Percentiles rank a stretch among this genome's conserved stretches.
phyloP scores from a whole-genome alignment of 2,797 vertebrate species.

The Hoplostethus mediterraneus region DNA sequence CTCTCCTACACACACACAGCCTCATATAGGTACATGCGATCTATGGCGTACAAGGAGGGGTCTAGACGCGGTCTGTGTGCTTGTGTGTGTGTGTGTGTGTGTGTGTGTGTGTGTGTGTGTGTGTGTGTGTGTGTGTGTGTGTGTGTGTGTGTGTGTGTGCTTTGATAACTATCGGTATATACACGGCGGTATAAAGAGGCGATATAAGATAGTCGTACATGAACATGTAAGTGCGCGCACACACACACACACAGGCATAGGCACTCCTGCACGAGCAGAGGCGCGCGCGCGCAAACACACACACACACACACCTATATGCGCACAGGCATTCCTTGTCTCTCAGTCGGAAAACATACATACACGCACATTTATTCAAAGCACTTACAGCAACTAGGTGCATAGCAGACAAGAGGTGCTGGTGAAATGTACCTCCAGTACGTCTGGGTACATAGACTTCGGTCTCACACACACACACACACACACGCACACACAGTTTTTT shows the following conservation, averaged over 20 bases:
- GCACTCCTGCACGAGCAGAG: background rate
- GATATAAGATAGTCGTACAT: background rate
- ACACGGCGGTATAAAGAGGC: background rate
- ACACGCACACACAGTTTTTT: conserved; percentile 12
- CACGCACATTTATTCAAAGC: background rate
- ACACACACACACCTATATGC: background rate
- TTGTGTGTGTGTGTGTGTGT: background rate
- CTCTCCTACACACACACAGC: too few species aligned
- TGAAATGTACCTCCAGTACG: background rate
- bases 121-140: too few species aligned
- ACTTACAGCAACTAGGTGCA: conserved; percentile 7
- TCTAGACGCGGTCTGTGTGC: background rate
- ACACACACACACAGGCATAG: background rate
- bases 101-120: background rate
- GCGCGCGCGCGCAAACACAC: background rate
- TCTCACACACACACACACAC: background rate
- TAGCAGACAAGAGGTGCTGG: background rate
- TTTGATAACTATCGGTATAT: background rate
- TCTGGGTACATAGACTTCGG: conserved; percentile 11
- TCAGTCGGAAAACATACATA: background rate
- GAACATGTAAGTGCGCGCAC: background rate
- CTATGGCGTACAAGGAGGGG: conserved; percentile 3
- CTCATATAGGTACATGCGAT: conserved; percentile 14
- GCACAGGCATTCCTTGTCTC: background rate
- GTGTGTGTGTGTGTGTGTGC: background rate